These are phyloP conservation scores for Saimiri boliviensis DNA, from an alignment of 2,113 vertebrate genomes.

Conservation along the genomic window DNA sequence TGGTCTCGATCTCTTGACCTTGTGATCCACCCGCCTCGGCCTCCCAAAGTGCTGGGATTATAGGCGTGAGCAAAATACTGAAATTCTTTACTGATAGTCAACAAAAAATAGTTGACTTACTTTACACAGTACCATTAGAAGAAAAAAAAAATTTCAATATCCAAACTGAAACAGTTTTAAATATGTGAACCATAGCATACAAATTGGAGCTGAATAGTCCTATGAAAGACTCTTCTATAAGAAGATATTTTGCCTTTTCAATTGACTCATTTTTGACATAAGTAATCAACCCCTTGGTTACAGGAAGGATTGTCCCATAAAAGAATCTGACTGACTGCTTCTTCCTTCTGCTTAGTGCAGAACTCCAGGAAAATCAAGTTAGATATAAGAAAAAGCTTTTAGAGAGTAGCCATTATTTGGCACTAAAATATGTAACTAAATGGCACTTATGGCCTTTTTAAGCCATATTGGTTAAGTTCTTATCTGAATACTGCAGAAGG, in stretches of 20 bases:
- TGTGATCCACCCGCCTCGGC: too few species aligned
- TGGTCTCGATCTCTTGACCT: too few species aligned
- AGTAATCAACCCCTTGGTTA: background rate
- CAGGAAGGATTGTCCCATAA: background rate
- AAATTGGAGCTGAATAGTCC: background rate
- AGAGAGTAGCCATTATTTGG: background rate
- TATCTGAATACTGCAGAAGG: background rate
- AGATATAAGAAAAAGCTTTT: background rate
- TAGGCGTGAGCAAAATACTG: too few species aligned
- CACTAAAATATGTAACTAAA: background rate
- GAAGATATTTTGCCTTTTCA: background rate
- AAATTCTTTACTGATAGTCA: background rate
- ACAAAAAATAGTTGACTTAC: background rate
- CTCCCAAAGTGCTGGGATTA: too few species aligned
- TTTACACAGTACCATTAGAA: background rate
- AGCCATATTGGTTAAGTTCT: background rate
- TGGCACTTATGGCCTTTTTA: background rate
- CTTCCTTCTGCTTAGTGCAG: background rate
- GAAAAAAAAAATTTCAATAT: background rate
- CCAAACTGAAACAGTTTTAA: constrained; percentile 6
- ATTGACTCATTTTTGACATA: background rate
- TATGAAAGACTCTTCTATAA: background rate
- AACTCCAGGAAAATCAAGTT: background rate
- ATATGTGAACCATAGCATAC: background rate
- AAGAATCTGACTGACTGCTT: background rate